These are phyloP conservation scores for Drosophila sulfurigaster DNA, from an alignment of 1,140 invertebrate species.

Conservation along the genomic window DNA sequence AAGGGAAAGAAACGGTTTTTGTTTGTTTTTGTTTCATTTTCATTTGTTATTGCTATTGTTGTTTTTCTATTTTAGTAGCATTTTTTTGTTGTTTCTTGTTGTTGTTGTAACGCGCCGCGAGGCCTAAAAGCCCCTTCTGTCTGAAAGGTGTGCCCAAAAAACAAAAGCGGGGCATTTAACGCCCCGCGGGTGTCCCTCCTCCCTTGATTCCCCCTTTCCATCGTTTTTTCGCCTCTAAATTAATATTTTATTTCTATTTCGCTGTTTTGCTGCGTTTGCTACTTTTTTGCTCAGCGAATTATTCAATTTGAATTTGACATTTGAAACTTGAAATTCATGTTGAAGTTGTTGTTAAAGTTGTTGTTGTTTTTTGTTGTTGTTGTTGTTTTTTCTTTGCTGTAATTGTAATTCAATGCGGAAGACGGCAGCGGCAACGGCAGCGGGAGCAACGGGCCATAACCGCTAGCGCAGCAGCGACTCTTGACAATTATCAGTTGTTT, in stretches of 20 bases:
- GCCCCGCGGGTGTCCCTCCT: constrained; percentile 46
- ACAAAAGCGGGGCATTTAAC: constrained; percentile 59
- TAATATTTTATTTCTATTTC: constrained; percentile 50
- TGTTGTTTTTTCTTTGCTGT: constrained; percentile 23
- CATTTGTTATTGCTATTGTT: constrained; percentile 17
- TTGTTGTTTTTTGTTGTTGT: constrained; percentile 33
- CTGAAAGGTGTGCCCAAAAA: constrained; percentile 63
- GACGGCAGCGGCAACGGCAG: constrained; percentile 8
- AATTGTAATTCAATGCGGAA: constrained; percentile 80
- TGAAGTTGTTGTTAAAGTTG: constrained; percentile 40
- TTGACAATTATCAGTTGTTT: constrained; percentile 68
- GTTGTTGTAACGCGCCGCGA: constrained; percentile 37
- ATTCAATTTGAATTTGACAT: constrained; percentile 66
- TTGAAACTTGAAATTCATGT: constrained; percentile 74
- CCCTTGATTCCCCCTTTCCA: constrained; percentile 15
- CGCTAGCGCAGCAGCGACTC: constrained; percentile 40
- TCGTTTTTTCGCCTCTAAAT: constrained; percentile 33
- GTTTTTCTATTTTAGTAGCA: constrained; percentile 68
- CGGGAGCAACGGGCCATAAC: constrained; percentile 37
- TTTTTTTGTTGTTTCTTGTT: constrained; percentile 36
- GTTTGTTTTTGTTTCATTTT: constrained; percentile 26
- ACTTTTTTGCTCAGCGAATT: constrained; percentile 39
- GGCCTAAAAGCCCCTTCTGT: constrained; percentile 30
- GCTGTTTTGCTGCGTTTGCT: constrained; percentile 37
- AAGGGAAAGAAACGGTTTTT: constrained; percentile 53